A percentile compares a stretch with the other conserved stretches of the same genome.
Conservation (phyloP, 2,797 vertebrate genomes). For the Semotilus atromaculatus region DNA sequence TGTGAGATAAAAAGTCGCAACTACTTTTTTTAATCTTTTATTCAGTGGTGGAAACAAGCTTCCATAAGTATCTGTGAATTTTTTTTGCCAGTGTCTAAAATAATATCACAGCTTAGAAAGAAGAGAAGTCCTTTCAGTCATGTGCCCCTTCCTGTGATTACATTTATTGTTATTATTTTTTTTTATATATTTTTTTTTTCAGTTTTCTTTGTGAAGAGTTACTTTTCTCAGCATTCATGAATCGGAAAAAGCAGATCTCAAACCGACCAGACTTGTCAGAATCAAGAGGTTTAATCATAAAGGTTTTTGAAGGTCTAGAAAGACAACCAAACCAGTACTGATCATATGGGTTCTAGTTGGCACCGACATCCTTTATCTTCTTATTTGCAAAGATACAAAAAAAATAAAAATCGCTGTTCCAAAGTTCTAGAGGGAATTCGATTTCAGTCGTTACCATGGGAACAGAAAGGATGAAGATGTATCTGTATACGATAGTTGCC, state of each 20-base stretch:
- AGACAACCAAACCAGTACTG: slow-evolving; percentile 6
- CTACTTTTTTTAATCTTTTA: no score
- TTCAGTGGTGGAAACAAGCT: no score
- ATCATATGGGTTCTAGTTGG: slow-evolving; percentile 42
- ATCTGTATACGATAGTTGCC: slow-evolving; percentile 76
- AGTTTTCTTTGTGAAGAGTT: background rate
- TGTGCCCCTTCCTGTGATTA: background rate
- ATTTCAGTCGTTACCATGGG: slow-evolving; percentile 84
- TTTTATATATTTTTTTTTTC: background rate
- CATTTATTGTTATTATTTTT: no score
- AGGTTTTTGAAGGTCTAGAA: background rate
- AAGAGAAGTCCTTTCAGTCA: background rate
- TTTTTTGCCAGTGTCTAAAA: background rate
- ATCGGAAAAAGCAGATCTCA: no score
- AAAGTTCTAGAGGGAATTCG: slow-evolving; percentile 82
- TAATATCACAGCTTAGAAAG: background rate
- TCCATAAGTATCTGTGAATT: background rate
- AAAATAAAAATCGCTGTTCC: slow-evolving; percentile 67
- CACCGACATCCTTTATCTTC: slow-evolving; percentile 73
- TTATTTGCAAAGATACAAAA: slow-evolving; percentile 75
- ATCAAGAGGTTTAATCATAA: background rate
- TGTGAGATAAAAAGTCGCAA: no score
- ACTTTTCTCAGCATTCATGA: background rate
- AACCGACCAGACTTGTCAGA: background rate
- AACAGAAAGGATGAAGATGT: slow-evolving; percentile 85